Conservation (phyloP, 2,113 vertebrate species). For the Pitta sordida region DNA sequence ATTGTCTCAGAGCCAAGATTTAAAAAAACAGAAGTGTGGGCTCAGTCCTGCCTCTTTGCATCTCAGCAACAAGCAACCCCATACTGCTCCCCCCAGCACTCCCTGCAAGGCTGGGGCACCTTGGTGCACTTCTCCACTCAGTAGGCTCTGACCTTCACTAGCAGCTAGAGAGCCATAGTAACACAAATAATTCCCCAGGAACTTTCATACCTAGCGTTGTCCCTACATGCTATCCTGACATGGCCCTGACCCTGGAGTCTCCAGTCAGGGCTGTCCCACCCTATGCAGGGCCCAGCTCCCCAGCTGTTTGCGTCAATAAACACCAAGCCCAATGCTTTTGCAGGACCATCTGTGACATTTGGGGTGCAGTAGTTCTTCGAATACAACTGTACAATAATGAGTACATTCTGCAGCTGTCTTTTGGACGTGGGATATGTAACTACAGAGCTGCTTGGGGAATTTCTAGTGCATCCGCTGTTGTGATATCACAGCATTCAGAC, state of each 20-base stretch:
- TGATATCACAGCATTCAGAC: neutral
- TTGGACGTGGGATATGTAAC: neutral
- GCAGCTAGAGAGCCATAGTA: neutral
- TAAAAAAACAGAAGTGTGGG: neutral
- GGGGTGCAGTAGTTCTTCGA: neutral
- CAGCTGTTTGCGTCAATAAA: neutral
- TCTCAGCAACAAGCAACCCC: neutral
- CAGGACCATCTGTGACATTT: neutral
- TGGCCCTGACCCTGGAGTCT: accelerated
- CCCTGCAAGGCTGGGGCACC: neutral
- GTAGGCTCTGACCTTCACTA: neutral
- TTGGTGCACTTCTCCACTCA: neutral
- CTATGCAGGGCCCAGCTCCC: neutral
- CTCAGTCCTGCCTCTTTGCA: neutral
- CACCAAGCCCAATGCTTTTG: neutral
- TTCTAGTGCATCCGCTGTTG: neutral
- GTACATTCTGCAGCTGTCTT: slow-evolving; percentile 13
- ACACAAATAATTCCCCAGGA: neutral
- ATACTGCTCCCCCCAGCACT: neutral
- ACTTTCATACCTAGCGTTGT: neutral
- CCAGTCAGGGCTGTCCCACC: neutral
- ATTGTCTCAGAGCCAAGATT: neutral
- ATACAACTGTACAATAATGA: neutral
- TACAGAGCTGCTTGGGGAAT: slow-evolving; percentile 14
- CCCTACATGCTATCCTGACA: neutral